Conservation (phyloP, 2,888 invertebrate species). For the Cephonodes hylas region DNA sequence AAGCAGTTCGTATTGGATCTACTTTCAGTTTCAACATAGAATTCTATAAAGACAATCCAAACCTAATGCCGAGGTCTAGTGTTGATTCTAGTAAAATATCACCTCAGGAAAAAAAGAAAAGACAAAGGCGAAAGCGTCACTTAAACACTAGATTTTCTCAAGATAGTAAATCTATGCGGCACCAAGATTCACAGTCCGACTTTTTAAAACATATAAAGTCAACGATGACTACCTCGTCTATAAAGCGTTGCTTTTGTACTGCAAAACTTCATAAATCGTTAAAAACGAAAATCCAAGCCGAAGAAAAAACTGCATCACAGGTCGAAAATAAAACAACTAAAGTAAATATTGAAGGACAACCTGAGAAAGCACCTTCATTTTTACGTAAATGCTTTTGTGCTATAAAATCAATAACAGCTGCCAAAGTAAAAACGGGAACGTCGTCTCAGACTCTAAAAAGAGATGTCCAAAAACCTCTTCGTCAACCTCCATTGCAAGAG, state of each 20-base stretch:
- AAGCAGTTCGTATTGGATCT: slow-evolving; percentile 39
- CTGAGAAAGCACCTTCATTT: slow-evolving; percentile 16
- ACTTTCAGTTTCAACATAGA: slow-evolving; percentile 38
- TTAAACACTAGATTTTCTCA: background rate
- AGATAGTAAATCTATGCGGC: background rate
- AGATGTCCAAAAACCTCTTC: background rate
- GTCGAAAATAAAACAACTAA: background rate
- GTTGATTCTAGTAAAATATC: slow-evolving; percentile 10
- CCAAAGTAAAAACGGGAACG: background rate
- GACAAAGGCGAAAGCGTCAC: background rate
- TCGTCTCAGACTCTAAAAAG: background rate
- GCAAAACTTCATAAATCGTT: slow-evolving; percentile 23
- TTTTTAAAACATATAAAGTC: slow-evolving; percentile 16
- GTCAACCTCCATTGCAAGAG: background rate
- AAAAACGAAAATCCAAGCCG: background rate
- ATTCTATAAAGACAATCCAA: slow-evolving; percentile 32
- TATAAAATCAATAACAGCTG: background rate
- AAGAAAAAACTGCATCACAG: background rate
- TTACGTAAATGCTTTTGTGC: slow-evolving; percentile 24
- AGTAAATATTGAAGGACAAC: slow-evolving; percentile 9
- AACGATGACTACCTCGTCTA: slow-evolving; percentile 19
- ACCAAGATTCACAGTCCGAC: slow-evolving; percentile 21
- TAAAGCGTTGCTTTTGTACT: slow-evolving; percentile 38
- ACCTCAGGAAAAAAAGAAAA: background rate
- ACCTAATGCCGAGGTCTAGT: slow-evolving; percentile 1